Evolutionary conservation across 2,113 vertebrate species (phyloP), one percentile per base, ranked within the genome.

Genomic region (Ceuthmochares aereus): DNA sequence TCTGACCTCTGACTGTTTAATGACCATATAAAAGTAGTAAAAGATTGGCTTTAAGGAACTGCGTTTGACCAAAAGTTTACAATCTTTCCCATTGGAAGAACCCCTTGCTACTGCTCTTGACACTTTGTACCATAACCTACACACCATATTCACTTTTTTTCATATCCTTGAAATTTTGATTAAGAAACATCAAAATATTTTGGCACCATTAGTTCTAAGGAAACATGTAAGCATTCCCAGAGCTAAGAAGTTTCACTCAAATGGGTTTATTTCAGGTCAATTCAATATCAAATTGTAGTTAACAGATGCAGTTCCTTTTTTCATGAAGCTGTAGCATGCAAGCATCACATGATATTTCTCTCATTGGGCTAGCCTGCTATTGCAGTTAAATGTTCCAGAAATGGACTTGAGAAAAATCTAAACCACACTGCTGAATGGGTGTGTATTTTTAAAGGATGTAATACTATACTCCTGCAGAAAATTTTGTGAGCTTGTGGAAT

Each of bases 1-100:
- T 87, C 75, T 91, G 82, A 72, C n/a, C 81, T 72, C 16, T 76
- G 67, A 68, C 66, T 73, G 54, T 68, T 93, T 85, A 93, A 91
- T 72, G 78, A 30, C 58, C 40, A n/a, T 4, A 72, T 52, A 72
- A 82, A 91, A 73, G 36, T 30, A 66, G 37, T 59, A 82, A 52
- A 87, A 69, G 18, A 43, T 62, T 64, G 49, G 68, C 55, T 14
- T 79, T 58, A 45, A 55, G 42, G 79, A 91, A 58, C 20, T 45
- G 6, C 59, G 32, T 63, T 93, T 68, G 70, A 58, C 26, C 54
- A 58, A 54, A 83, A 82, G 20, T 68, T 83, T 62, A 36, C 36
- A 54, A 62, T 49, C 29, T 56, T 76, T 84, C 47, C 25, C 70
- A 37, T 59, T 60, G 25, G 36, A 88, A 56, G 43, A 6, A 88